A percentile compares a stretch with the other conserved stretches of the same genome.
Conservation (phyloP, 2,113 vertebrate genomes). For the Xenopus laevis region DNA sequence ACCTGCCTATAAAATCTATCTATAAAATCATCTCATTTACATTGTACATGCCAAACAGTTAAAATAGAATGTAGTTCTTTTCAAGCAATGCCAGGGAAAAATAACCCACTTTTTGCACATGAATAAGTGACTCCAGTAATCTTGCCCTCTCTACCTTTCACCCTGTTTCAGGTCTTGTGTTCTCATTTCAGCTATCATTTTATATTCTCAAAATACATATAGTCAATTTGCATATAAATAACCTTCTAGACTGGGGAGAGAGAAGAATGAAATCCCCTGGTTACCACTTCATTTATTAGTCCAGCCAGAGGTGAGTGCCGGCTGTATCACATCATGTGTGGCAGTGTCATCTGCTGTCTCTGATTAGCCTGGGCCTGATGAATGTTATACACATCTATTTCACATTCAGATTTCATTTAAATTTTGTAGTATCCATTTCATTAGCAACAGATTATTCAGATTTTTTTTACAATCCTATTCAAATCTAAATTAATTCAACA, state of each 20-base stretch:
- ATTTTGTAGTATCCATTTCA: constrained; percentile 4
- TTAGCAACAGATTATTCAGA: neutral
- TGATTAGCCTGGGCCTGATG: constrained; percentile 2
- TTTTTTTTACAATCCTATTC: neutral
- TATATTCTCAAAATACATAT: neutral
- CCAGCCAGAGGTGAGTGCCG: neutral
- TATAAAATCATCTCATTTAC: no score
- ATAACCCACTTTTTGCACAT: neutral
- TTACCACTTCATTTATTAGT: constrained; percentile 24
- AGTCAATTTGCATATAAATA: constrained; percentile 17
- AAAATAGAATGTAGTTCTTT: no score
- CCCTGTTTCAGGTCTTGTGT: neutral
- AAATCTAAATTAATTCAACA: neutral
- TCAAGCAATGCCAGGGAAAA: neutral
- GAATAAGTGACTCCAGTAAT: neutral
- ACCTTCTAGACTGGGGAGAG: constrained; percentile 1
- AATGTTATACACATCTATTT: constrained; percentile 10
- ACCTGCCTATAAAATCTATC: no score
- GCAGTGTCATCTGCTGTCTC: constrained; percentile 4
- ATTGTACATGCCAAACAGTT: no score
- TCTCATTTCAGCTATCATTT: neutral
- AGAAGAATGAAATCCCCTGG: constrained; percentile 10
- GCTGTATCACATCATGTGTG: neutral
- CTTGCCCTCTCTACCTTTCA: neutral
- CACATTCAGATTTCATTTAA: neutral